Evolutionary conservation across 2,888 invertebrate species (phyloP).

Genomic region (Chirona hameri): DNA sequence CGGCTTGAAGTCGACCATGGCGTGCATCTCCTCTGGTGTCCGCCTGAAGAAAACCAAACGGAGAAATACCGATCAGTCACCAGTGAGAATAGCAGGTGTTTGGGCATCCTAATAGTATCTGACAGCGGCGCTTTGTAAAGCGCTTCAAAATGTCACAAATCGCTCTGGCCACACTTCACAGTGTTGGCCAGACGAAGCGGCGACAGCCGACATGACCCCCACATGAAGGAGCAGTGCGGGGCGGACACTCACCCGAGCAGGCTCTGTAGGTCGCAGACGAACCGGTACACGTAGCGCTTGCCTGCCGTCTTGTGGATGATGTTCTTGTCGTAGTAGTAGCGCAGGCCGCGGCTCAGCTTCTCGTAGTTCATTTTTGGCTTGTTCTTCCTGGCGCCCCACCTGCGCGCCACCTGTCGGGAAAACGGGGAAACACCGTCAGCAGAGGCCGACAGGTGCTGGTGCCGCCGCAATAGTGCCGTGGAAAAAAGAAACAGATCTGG

Average conservation of each 20-base stretch:
- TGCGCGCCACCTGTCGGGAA: conserved; percentile 57
- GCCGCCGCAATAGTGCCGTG: no score
- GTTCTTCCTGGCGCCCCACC: conserved; percentile 93
- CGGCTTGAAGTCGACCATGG: conserved; percentile 90
- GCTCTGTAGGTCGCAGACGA: conserved; percentile 94
- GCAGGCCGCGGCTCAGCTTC: conserved; percentile 89
- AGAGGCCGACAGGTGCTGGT: no score
- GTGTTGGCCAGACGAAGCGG: conserved; percentile 39
- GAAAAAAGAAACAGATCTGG: no score
- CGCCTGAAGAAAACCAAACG: conserved; percentile 56
- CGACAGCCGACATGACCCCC: not conserved
- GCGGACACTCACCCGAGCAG: conserved; percentile 69
- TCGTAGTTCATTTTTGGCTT: conserved; percentile 99
- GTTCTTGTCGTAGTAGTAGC: conserved; percentile 98
- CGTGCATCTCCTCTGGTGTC: conserved; percentile 91
- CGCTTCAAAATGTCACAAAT: no score
- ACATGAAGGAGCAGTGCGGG: no score
- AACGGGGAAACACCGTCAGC: not conserved
- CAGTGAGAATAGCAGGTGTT: not conserved
- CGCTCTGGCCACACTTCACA: not conserved
- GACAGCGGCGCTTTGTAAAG: no score
- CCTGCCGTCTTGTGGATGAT: conserved; percentile 99
- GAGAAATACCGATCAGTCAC: not conserved
- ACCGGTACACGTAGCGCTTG: conserved; percentile 94
- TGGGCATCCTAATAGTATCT: no score